Evolutionary conservation across 1,140 invertebrate genomes (phyloP).

Genomic region (Nephila pilipes): DNA sequence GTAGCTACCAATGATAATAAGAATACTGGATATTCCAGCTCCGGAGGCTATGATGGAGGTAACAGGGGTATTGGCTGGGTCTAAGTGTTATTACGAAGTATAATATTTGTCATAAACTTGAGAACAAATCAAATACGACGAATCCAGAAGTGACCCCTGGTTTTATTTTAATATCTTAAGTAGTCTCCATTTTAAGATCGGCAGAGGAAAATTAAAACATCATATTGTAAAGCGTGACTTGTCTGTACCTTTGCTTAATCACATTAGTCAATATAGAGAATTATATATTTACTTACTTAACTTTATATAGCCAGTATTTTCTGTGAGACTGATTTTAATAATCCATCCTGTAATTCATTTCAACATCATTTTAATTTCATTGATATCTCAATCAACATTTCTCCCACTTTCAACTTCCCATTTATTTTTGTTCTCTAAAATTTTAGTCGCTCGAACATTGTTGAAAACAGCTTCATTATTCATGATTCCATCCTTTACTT

Average conservation of each 20-base stretch:
- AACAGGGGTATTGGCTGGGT: conserved; percentile 72
- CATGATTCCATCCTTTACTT: no score
- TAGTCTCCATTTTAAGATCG: background rate
- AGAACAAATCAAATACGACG: conserved; percentile 23
- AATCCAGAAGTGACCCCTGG: background rate
- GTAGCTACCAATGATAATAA: background rate
- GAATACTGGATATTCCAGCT: background rate
- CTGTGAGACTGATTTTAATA: no score
- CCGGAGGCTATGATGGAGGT: background rate
- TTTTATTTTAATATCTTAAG: background rate
- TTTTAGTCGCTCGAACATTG: no score
- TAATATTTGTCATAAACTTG: background rate
- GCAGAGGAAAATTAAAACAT: background rate
- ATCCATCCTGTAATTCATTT: no score
- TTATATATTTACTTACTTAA: no score
- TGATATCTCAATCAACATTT: no score
- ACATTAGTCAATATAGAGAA: background rate
- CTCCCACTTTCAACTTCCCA: no score
- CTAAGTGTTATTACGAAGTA: background rate
- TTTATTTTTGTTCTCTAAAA: no score
- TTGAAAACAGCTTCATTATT: no score
- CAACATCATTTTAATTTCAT: no score
- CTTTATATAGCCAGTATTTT: no score
- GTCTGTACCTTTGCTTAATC: background rate
- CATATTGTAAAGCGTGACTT: background rate